Percentiles rank a stretch among this genome's conserved stretches.
Conservation (phyloP, 2,797 vertebrate species). For the Cygnus olor region DNA sequence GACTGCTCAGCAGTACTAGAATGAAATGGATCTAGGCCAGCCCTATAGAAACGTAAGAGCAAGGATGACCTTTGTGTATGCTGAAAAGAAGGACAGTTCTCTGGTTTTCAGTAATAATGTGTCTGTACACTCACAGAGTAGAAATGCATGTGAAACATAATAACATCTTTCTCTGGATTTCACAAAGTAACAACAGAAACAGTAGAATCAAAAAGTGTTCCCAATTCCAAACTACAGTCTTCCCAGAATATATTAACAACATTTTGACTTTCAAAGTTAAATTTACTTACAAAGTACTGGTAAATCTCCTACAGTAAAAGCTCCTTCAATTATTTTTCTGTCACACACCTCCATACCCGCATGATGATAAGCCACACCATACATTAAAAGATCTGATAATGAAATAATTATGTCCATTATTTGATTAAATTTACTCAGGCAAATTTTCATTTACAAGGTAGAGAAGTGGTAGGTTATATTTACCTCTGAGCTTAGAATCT, state of each 20-base stretch:
- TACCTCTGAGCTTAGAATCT: slow-evolving; percentile 94
- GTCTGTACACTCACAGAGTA: neutral
- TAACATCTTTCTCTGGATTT: neutral
- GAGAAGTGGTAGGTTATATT: slow-evolving; percentile 5
- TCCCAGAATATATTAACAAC: neutral
- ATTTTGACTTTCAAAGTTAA: neutral
- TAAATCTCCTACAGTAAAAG: slow-evolving; percentile 90
- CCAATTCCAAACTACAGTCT: neutral
- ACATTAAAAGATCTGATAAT: slow-evolving; percentile 82
- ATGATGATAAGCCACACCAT: slow-evolving; percentile 94
- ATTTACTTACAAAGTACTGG: slow-evolving; percentile 93
- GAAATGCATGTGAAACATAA: neutral
- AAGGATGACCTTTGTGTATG: neutral
- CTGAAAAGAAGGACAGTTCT: neutral
- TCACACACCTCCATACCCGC: slow-evolving; percentile 93
- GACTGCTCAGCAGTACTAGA: neutral
- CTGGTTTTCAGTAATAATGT: neutral
- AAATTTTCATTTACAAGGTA: neutral
- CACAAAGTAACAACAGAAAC: neutral
- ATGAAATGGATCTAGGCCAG: neutral
- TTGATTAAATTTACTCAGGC: neutral
- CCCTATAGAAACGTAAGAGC: accelerated
- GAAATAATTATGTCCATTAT: slow-evolving; percentile 37
- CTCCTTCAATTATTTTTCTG: slow-evolving; percentile 90
- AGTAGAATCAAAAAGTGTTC: neutral